Percentiles rank a stretch among this genome's conserved stretches.
Conservation (phyloP, 2,113 vertebrate species). For the Panthera leo region DNA sequence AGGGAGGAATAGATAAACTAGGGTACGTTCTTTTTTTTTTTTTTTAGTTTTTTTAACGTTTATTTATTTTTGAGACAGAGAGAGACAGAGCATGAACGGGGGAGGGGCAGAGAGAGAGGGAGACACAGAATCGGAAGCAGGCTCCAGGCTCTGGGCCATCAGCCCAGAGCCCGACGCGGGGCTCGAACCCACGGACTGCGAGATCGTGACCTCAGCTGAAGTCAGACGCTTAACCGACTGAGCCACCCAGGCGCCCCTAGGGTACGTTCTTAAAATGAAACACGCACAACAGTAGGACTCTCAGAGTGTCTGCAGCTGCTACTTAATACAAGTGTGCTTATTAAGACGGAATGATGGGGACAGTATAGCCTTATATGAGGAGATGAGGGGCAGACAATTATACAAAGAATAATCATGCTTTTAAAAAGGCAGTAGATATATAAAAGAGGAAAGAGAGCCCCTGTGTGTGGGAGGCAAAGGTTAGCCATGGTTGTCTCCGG, state of each 20-base stretch:
- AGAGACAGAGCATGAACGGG: too few species aligned
- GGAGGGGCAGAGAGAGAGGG: too few species aligned
- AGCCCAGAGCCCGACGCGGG: too few species aligned
- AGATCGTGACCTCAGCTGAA: too few species aligned
- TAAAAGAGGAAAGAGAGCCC: background rate
- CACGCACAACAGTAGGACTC: fast-evolving
- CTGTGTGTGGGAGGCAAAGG: background rate
- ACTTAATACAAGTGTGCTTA: background rate
- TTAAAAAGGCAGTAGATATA: background rate
- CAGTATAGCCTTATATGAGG: background rate
- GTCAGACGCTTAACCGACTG: too few species aligned
- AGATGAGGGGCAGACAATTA: background rate
- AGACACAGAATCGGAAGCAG: too few species aligned
- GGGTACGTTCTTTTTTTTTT: background rate
- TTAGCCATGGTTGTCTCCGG: background rate
- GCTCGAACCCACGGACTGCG: fast-evolving
- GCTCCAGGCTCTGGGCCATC: too few species aligned
- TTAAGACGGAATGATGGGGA: background rate
- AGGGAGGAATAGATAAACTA: background rate
- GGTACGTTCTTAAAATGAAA: background rate
- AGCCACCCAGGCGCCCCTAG: too few species aligned
- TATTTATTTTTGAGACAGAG: too few species aligned
- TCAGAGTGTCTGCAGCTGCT: fast-evolving
- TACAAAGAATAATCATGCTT: background rate
- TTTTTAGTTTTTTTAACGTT: too few species aligned